Conservation (phyloP, 2,113 vertebrate species). For the Vulpes vulpes region DNA sequence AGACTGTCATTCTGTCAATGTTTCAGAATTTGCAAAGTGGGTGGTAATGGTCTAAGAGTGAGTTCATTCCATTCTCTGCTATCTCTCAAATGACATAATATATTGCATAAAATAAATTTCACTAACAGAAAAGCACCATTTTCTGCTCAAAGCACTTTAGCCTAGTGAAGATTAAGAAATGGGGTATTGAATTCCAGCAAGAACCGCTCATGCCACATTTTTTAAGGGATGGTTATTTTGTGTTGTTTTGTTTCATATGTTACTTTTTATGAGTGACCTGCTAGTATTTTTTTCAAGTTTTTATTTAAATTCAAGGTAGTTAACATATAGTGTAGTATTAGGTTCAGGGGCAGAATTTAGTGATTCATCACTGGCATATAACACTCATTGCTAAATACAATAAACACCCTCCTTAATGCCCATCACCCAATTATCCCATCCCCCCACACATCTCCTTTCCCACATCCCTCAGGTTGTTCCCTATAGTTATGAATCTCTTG, state of each 20-base stretch:
- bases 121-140: slow-evolving; percentile 6
- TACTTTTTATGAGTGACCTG: slow-evolving; percentile 45
- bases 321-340: neutral
- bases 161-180: slow-evolving; percentile 23
- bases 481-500: neutral
- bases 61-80: slow-evolving; percentile 5
- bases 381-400: neutral
- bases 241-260: slow-evolving; percentile 2
- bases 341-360: neutral
- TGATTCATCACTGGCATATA: neutral
- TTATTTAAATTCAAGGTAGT: neutral
- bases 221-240: neutral
- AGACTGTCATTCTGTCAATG: neutral
- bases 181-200: neutral
- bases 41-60: neutral
- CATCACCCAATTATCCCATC: neutral
- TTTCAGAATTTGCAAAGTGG: neutral
- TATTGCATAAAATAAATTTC: slow-evolving; percentile 56
- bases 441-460: neutral
- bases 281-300: neutral
- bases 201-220: neutral
- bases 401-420: neutral
- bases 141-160: slow-evolving; percentile 44
- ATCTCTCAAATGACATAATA: neutral
- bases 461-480: neutral